Conservation (phyloP, 2,797 vertebrate genomes). For the Crocidura indochinensis region DNA sequence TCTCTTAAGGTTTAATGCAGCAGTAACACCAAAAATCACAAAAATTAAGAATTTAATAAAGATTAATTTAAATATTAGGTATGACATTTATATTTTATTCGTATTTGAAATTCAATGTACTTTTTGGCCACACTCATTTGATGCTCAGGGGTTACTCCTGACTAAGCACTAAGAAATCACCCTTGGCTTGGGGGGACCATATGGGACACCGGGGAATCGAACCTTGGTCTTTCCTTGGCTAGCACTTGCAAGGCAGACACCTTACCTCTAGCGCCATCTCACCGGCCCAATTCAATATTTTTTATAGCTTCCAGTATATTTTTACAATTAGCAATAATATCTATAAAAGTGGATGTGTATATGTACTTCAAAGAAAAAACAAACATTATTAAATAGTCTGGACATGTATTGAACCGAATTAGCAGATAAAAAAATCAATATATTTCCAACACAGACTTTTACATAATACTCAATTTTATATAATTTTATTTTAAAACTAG, state of each 20-base stretch:
- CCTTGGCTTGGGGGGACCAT: no score
- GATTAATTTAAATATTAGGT: not conserved
- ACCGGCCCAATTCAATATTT: no score
- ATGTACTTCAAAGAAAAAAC: slow-evolving; percentile 25
- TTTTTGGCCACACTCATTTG: no score
- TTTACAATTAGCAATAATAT: not conserved
- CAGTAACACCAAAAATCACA: not conserved
- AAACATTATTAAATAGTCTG: not conserved
- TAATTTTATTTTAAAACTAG: slow-evolving; percentile 68
- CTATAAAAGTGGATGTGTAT: not conserved
- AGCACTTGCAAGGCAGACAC: no score
- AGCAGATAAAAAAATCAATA: slow-evolving; percentile 70
- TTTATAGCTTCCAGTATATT: not conserved
- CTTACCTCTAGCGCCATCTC: no score
- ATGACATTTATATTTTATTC: not conserved
- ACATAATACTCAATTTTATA: slow-evolving; percentile 55
- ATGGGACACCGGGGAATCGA: no score
- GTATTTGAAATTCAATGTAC: not conserved
- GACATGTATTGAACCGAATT: slow-evolving; percentile 32
- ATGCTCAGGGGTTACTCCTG: no score
- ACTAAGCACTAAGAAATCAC: no score
- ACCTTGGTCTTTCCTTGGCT: no score
- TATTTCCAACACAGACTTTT: slow-evolving; percentile 14
- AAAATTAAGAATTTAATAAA: slow-evolving; percentile 3
- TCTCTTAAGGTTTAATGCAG: not conserved